Evolutionary conservation across 1,140 invertebrate species (phyloP).

Genomic region (Probaryconus sp.): DNA sequence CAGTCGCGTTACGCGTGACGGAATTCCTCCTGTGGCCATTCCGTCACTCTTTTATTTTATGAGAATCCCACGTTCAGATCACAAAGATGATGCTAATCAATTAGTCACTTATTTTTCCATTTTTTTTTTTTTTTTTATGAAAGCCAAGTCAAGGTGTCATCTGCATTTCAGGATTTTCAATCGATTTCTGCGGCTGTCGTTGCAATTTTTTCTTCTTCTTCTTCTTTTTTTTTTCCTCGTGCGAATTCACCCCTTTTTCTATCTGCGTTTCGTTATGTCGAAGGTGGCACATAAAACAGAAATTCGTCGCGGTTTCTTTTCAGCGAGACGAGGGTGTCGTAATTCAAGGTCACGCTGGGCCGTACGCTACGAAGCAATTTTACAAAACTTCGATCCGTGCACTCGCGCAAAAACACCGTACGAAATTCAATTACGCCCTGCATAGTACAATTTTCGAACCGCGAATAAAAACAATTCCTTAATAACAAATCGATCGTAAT

Average conservation of each 20-base stretch:
- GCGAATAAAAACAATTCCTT: slow-evolving; percentile 5
- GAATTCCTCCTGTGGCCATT: slow-evolving; percentile 43
- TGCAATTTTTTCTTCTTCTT: no score
- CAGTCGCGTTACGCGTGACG: slow-evolving; percentile 57
- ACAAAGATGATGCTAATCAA: slow-evolving; percentile 7
- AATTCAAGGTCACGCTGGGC: slow-evolving; percentile 47
- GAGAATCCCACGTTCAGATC: slow-evolving; percentile 41
- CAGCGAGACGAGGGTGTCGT: slow-evolving; percentile 14
- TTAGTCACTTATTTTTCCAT: slow-evolving; percentile 3
- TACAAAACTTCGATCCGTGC: slow-evolving; percentile 1
- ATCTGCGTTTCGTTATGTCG: slow-evolving; percentile 23
- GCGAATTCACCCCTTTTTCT: slow-evolving; percentile 17
- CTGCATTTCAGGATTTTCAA: no score
- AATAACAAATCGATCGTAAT: slow-evolving; percentile 16
- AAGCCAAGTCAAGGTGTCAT: no score
- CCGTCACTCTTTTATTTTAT: slow-evolving; percentile 17
- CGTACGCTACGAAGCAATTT: slow-evolving; percentile 11
- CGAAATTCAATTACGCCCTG: slow-evolving; percentile 31
- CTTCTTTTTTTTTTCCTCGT: slow-evolving; percentile 5
- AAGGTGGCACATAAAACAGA: slow-evolving; percentile 29
- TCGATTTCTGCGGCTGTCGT: no score
- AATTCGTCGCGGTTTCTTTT: slow-evolving; percentile 48
- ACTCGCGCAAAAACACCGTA: slow-evolving; percentile 29
- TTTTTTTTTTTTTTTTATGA: not conserved
- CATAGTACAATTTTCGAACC: slow-evolving; percentile 5